Evolutionary conservation across 1,140 invertebrate genomes (phyloP).

Genomic region (Drosophila sproati): DNA sequence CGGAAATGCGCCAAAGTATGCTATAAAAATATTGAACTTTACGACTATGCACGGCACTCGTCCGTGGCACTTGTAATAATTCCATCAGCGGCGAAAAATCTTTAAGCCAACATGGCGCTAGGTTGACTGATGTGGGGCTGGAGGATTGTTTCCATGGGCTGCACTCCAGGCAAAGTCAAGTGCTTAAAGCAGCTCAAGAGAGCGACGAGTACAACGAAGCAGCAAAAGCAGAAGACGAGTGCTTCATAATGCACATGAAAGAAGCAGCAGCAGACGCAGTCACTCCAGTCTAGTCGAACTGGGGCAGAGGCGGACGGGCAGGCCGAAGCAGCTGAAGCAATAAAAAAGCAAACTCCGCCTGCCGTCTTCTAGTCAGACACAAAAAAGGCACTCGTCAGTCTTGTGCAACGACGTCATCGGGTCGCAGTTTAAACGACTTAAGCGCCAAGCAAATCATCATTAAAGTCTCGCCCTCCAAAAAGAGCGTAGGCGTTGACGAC

Average conservation of each 20-base stretch:
- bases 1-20: conserved; percentile 34
- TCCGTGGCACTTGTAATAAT: conserved; percentile 68
- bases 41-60: conserved; percentile 56
- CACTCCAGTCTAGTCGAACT: conserved; percentile 19
- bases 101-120: conserved; percentile 64
- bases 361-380: conserved; percentile 60
- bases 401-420: conserved; percentile 52
- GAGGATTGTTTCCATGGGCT: conserved; percentile 21
- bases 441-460: conserved; percentile 83
- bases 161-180: conserved; percentile 74
- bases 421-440: conserved; percentile 80
- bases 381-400: conserved; percentile 79
- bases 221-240: conserved; percentile 48
- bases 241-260: conserved; percentile 80
- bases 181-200: conserved; percentile 80
- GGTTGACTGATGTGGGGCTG: background rate
- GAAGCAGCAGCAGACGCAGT: conserved; percentile 42
- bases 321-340: conserved; percentile 28
- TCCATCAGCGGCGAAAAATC: conserved; percentile 70
- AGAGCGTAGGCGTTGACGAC: conserved; percentile 38
- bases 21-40: conserved; percentile 81
- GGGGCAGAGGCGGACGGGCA: background rate
- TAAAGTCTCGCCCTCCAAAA: conserved; percentile 68
- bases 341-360: conserved; percentile 49
- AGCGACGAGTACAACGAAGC: conserved; percentile 31